Percentiles rank a stretch among this genome's conserved stretches.
Evolutionary conservation across 2,113 vertebrate species (phyloP).

Genomic region (Cichladusa arquata): DNA sequence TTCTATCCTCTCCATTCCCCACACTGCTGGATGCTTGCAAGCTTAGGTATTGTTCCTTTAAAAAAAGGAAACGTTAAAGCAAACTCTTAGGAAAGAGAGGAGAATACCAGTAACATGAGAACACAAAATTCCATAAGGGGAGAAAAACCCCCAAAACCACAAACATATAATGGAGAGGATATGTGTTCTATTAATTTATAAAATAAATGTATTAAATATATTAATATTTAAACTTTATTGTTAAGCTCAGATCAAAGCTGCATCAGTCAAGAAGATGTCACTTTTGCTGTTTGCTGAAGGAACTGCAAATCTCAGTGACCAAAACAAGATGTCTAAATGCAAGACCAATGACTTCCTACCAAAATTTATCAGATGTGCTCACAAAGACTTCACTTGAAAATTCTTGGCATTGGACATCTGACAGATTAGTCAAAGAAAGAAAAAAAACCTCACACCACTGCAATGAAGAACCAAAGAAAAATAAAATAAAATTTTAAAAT

Average conservation of each 20-base stretch:
- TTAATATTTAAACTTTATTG: background rate
- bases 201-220: background rate
- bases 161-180: background rate
- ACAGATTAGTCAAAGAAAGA: background rate
- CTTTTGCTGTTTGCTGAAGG: conserved; percentile 18
- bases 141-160: fast-evolving
- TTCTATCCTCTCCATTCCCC: background rate
- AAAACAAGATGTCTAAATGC: conserved; percentile 42
- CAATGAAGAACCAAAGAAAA: background rate
- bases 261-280: conserved; percentile 6
- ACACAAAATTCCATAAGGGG: background rate
- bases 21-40: background rate
- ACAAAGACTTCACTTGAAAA: conserved; percentile 31
- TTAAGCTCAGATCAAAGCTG: background rate
- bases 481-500: background rate
- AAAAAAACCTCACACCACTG: background rate
- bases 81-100: background rate
- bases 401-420: background rate
- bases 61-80: background rate
- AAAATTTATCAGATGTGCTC: conserved; percentile 47
- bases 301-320: conserved; percentile 31
- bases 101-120: background rate
- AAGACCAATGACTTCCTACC: conserved; percentile 47
- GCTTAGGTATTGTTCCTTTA: background rate
- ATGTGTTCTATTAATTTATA: background rate